Evolutionary conservation across 2,113 vertebrate genomes (phyloP).

Genomic region (Chrysochloris asiatica): DNA sequence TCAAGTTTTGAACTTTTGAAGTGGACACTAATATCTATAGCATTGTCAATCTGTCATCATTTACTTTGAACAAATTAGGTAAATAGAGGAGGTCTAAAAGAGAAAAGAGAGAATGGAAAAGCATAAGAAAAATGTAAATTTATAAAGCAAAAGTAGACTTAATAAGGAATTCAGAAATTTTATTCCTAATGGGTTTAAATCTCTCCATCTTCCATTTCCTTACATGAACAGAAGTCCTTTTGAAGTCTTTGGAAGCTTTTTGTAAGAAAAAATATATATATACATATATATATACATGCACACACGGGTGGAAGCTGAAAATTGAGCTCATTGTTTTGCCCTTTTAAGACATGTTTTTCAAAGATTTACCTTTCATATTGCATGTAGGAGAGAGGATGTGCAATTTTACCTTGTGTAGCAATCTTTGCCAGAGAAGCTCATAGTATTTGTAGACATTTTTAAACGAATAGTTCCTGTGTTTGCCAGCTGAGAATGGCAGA

Average conservation of each 20-base stretch:
- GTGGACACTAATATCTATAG: neutral
- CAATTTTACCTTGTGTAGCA: slow-evolving; percentile 64
- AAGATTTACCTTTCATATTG: slow-evolving; percentile 75
- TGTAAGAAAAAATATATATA: slow-evolving; percentile 30
- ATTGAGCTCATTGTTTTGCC: slow-evolving; percentile 70
- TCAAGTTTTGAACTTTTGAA: slow-evolving; percentile 36
- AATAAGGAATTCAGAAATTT: slow-evolving; percentile 64
- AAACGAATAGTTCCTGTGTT: slow-evolving; percentile 44
- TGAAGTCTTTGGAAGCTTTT: slow-evolving; percentile 72
- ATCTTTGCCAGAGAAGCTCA: slow-evolving; percentile 61
- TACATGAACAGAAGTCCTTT: slow-evolving; percentile 54
- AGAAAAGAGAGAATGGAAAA: slow-evolving; percentile 23
- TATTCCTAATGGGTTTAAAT: slow-evolving; percentile 53
- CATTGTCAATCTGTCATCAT: neutral
- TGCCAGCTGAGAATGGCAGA: slow-evolving; percentile 57
- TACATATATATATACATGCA: too few species aligned
- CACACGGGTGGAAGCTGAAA: slow-evolving; percentile 57
- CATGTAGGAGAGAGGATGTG: slow-evolving; percentile 43
- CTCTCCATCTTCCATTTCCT: slow-evolving; percentile 48
- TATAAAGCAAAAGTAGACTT: slow-evolving; percentile 52
- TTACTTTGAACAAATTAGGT: slow-evolving; percentile 38
- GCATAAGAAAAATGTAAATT: neutral
- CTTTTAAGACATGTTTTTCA: slow-evolving; percentile 68
- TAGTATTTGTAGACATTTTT: slow-evolving; percentile 53
- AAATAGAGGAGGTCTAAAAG: neutral